These are phyloP conservation scores for Drosophila subobscura DNA, from an alignment of 1,140 invertebrate species.

Conservation along the genomic window DNA sequence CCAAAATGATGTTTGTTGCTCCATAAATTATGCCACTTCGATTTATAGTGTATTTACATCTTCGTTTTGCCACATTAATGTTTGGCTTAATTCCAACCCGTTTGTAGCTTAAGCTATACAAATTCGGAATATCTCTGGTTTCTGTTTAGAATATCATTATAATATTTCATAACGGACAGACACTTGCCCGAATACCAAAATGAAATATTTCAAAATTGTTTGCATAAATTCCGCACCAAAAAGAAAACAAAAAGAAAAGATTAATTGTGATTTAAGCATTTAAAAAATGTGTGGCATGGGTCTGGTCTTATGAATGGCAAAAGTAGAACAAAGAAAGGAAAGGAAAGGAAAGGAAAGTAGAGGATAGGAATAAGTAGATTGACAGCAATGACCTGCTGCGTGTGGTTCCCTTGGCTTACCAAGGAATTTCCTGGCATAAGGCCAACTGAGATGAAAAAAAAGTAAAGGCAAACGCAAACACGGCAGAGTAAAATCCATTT, in stretches of 20 bases:
- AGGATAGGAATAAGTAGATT: constrained; percentile 47
- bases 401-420: constrained; percentile 35
- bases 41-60: no score
- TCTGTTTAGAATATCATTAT: not conserved
- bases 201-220: constrained; percentile 8
- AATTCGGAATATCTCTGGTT: no score
- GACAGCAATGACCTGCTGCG: constrained; percentile 74
- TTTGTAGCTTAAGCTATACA: not conserved
- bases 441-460: constrained; percentile 20
- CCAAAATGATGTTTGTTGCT: no score
- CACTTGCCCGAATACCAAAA: constrained; percentile 7
- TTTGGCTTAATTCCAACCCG: no score
- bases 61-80: no score
- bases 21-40: no score
- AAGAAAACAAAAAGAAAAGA: not conserved
- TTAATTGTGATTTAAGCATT: constrained; percentile 46
- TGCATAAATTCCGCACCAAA: not conserved
- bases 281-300: constrained; percentile 27
- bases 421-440: constrained; percentile 53
- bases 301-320: constrained; percentile 35
- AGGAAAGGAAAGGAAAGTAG: constrained; percentile 2
- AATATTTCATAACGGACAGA: not conserved
- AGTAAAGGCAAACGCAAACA: constrained; percentile 34
- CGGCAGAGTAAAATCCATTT: constrained; percentile 43
- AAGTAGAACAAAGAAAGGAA: constrained; percentile 26